phyloP scores from a whole-genome alignment of 2,113 vertebrate species.

The Bufo bufo region DNA sequence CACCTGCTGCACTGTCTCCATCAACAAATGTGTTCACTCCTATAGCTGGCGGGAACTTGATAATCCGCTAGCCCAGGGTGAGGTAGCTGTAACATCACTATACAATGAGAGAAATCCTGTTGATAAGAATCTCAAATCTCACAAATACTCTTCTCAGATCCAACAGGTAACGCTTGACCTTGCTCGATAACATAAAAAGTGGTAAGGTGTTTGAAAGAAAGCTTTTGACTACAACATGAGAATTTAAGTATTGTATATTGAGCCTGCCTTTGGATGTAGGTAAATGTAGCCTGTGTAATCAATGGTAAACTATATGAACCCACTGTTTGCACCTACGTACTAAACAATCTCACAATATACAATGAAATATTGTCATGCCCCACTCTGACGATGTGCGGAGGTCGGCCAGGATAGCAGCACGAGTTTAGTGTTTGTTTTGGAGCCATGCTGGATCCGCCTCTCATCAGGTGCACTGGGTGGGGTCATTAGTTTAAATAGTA shows the following conservation, averaged over 20 bases:
- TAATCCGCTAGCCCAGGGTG: slow-evolving; percentile 22
- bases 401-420: too few relatives aligned
- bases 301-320: background rate
- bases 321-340: background rate
- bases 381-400: too few relatives aligned
- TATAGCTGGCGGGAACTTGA: slow-evolving; percentile 23
- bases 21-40: slow-evolving; percentile 10
- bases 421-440: too few relatives aligned
- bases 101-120: background rate
- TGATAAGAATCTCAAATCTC: slow-evolving; percentile 20
- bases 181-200: slow-evolving; percentile 1
- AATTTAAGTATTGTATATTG: background rate
- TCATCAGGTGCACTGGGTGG: too few relatives aligned
- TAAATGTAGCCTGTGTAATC: background rate
- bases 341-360: background rate
- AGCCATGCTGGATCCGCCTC: too few relatives aligned
- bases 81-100: slow-evolving; percentile 3
- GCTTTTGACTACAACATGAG: background rate
- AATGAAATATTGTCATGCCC: too few relatives aligned
- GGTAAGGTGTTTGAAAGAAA: background rate
- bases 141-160: slow-evolving; percentile 1
- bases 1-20: slow-evolving; percentile 42
- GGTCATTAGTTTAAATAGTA: too few relatives aligned
- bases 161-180: slow-evolving; percentile 32
- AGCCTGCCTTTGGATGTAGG: background rate